phyloP scores from a whole-genome alignment of 2,797 vertebrate genomes.

The Pogonophryne albipinna region DNA sequence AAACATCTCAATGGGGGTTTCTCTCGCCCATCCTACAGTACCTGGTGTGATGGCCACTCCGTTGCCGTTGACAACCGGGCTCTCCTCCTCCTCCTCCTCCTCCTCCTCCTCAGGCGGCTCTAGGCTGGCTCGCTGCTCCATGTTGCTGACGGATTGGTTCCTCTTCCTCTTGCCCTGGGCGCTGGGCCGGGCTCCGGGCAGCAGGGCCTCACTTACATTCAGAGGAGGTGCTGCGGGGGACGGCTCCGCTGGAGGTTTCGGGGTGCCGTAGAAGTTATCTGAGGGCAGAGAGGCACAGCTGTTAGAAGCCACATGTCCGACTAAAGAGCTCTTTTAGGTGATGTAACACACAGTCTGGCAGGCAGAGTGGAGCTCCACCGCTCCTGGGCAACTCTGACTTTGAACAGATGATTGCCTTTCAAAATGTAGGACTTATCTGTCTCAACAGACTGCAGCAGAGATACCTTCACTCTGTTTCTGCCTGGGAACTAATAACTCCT shows the following conservation, averaged over 20 bases:
- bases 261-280: slow-evolving; percentile 99
- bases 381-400: neutral
- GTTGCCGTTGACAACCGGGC: slow-evolving; percentile 95
- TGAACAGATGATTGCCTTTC: slow-evolving; percentile 19
- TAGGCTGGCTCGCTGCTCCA: slow-evolving; percentile 97
- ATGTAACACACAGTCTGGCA: slow-evolving; percentile 20
- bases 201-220: slow-evolving; percentile 98
- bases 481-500: slow-evolving; percentile 2
- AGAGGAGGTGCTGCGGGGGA: slow-evolving; percentile 91
- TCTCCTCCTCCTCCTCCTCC: slow-evolving; percentile 92
- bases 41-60: slow-evolving; percentile 95
- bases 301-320: slow-evolving; percentile 22
- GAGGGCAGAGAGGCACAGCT: slow-evolving; percentile 36
- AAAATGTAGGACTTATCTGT: slow-evolving; percentile 5
- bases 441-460: neutral
- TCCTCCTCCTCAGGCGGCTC: slow-evolving; percentile 91
- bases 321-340: slow-evolving; percentile 23
- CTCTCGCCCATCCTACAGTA: slow-evolving; percentile 58
- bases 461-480: neutral
- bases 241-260: slow-evolving; percentile 97
- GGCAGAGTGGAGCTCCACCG: neutral
- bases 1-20: slow-evolving; percentile 31
- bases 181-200: slow-evolving; percentile 97
- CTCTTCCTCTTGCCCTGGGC: slow-evolving; percentile 98
- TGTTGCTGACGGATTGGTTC: slow-evolving; percentile 99